These are phyloP conservation scores for Drosophila nannoptera DNA, from an alignment of 1,140 invertebrate species.

Conservation along the genomic window DNA sequence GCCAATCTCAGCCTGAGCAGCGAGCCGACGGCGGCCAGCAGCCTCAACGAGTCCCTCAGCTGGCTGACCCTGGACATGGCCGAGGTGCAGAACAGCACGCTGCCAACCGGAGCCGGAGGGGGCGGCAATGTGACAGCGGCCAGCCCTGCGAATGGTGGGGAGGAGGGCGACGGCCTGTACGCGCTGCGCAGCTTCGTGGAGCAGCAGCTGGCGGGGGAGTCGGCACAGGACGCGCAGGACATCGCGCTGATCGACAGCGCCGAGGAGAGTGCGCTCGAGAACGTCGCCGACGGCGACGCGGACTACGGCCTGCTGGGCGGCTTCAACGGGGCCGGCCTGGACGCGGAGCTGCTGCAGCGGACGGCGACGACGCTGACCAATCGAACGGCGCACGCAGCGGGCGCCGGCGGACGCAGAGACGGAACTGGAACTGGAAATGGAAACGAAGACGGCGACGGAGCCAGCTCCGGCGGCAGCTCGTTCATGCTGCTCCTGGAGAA, in stretches of 20 bases:
- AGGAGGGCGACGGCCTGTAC: constrained; percentile 33
- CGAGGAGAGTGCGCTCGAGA: constrained; percentile 67
- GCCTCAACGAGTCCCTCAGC: constrained; percentile 52
- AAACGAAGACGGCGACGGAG: background rate
- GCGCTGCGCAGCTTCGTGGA: constrained; percentile 62
- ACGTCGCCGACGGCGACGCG: constrained; percentile 59
- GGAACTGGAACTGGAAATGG: too few relatives aligned
- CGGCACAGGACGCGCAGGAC: constrained; percentile 44
- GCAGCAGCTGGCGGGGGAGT: constrained; percentile 52
- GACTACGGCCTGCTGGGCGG: constrained; percentile 64
- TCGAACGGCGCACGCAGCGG: constrained; percentile 20
- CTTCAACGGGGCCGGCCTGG: constrained; percentile 47
- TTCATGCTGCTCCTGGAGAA: constrained; percentile 82
- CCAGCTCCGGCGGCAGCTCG: constrained; percentile 72
- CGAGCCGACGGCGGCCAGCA: constrained; percentile 2
- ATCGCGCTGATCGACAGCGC: constrained; percentile 75
- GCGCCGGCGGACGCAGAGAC: constrained; percentile 6
- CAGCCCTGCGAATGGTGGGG: constrained; percentile 12
- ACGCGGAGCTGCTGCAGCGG: constrained; percentile 41
- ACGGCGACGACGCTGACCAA: constrained; percentile 49
- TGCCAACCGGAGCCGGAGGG: constrained; percentile 13
- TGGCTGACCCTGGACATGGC: constrained; percentile 56
- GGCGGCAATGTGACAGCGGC: constrained; percentile 5
- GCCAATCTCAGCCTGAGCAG: constrained; percentile 25
- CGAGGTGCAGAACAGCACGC: constrained; percentile 50